These are phyloP conservation scores for Ptychadena robeensis DNA, from an alignment of 2,797 vertebrate genomes.

Conservation along the genomic window DNA sequence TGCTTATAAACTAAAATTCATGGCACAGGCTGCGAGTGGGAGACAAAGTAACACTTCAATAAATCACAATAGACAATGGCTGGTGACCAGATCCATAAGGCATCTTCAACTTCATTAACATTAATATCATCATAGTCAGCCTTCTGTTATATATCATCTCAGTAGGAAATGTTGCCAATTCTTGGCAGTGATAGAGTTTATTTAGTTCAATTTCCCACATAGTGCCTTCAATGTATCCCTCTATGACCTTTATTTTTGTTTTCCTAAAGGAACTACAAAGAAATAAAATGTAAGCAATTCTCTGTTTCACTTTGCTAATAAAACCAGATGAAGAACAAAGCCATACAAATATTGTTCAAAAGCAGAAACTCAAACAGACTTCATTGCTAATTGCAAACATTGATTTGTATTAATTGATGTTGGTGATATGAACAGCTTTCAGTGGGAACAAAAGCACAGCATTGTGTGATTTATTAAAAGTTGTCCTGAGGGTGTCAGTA, in stretches of 20 bases:
- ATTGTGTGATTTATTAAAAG: not conserved
- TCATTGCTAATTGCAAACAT: not conserved
- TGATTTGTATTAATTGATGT: slow-evolving; percentile 4
- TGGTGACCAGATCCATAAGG: slow-evolving; percentile 39
- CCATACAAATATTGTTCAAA: not conserved
- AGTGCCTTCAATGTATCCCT: slow-evolving; percentile 19
- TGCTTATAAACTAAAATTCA: not conserved
- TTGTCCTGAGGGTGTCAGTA: not conserved
- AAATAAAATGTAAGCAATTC: not conserved
- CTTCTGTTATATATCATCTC: slow-evolving; percentile 47
- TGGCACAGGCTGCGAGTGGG: slow-evolving; percentile 12
- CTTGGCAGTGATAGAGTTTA: slow-evolving; percentile 42
- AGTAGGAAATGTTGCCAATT: slow-evolving; percentile 15
- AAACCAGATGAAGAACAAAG: not conserved
- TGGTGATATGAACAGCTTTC: not conserved
- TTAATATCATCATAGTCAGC: slow-evolving; percentile 30
- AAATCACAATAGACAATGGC: slow-evolving; percentile 37
- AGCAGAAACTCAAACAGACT: not conserved
- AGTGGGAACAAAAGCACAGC: not conserved
- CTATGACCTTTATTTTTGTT: slow-evolving; percentile 25
- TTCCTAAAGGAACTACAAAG: slow-evolving; percentile 7
- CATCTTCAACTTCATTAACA: slow-evolving; percentile 52
- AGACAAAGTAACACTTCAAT: slow-evolving; percentile 27
- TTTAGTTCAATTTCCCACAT: slow-evolving; percentile 19
- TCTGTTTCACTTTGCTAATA: not conserved